Evolutionary conservation across 1,140 invertebrate genomes (phyloP), one percentile per base, ranked within the genome.

Genomic region (Orussus abietinus): DNA sequence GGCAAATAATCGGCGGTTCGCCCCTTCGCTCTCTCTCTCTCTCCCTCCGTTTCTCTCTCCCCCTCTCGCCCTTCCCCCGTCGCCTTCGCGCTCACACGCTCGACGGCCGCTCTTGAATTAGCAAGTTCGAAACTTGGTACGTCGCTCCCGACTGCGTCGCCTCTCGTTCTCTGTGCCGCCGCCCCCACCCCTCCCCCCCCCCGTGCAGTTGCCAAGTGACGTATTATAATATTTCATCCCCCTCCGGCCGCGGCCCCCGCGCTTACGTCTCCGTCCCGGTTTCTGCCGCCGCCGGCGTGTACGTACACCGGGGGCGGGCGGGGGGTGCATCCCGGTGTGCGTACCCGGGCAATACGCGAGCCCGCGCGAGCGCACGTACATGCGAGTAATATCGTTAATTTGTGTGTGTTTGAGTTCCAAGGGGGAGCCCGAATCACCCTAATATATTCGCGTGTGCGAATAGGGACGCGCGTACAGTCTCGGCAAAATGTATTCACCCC

Each of bases 211-310:
- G 64, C 65, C 65, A 65, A 70, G 61, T 66, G 64, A 70, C 63
- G 65, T 66, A 70, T 70, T 66, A 67, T 68, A 70, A 69, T 70
- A 69, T 69, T 67, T 70, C 63, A 69, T 59, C 60, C 64, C 57
- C 49, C 45, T 44, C 50, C 39, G 17, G 47, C 42, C 12, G 11
- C 6, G 21, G 12, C 6, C 30, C 36, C 17, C 18, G 19, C 46
- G 42, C 44, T 40, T 41, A 42, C 45, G 36, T 32, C 47, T 38
- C 19, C 41, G 29, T 51, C 38, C 37, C 38, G 29, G 19, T 18
- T 4, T 12, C 6, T 12, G 12, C 33, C 33, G 10, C 15, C 30
- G 13, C 19, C 31, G 12, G 34, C 44, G 49, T 42, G 33, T 47
- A 41, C 30, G 30, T 6, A n/a, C 30, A 6, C 30, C 11, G 35